Percentiles rank a stretch among this genome's conserved stretches.
Evolutionary conservation across 2,888 invertebrate species (phyloP).

Genomic region (Xanthorhoe spadicearia): DNA sequence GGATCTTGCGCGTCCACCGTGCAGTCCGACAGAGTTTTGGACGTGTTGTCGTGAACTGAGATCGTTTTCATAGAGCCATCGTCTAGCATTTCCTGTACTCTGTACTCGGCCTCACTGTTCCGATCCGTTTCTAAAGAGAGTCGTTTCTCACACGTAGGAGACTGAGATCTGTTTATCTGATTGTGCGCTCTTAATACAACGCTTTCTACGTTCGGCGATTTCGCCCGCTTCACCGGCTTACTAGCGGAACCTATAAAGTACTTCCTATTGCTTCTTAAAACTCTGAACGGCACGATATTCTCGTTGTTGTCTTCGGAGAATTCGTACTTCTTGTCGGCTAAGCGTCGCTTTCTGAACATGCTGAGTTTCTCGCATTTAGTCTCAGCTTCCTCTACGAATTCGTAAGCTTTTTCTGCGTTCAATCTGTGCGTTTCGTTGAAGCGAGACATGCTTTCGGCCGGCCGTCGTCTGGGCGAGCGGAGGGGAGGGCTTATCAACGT

Average conservation of each 20-base stretch:
- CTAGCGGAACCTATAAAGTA: conserved; percentile 76
- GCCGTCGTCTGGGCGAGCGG: conserved; percentile 75
- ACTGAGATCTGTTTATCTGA: conserved; percentile 71
- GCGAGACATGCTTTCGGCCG: conserved; percentile 81
- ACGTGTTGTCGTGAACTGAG: conserved; percentile 80
- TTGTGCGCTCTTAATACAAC: conserved; percentile 78
- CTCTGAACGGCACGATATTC: conserved; percentile 87
- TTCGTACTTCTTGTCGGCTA: conserved; percentile 96
- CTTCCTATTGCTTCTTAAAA: conserved; percentile 83
- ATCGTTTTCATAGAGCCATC: conserved; percentile 81
- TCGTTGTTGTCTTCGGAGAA: conserved; percentile 92
- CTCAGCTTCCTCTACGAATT: conserved; percentile 93
- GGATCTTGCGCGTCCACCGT: conserved; percentile 78
- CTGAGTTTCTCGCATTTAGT: conserved; percentile 94
- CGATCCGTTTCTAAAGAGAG: conserved; percentile 69
- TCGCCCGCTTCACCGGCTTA: conserved; percentile 66
- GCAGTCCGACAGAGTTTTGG: conserved; percentile 79
- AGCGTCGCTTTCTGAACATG: conserved; percentile 91
- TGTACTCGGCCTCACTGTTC: conserved; percentile 78
- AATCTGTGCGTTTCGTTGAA: conserved; percentile 82
- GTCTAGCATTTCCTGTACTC: conserved; percentile 80
- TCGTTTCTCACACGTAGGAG: conserved; percentile 66
- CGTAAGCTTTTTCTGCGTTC: conserved; percentile 90
- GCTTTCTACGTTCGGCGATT: conserved; percentile 76
- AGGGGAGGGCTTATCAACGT: conserved; percentile 79